A percentile compares a stretch with the other conserved stretches of the same genome.
Conservation (phyloP, 2,113 vertebrate genomes). For the Oenanthe oenanthe region DNA sequence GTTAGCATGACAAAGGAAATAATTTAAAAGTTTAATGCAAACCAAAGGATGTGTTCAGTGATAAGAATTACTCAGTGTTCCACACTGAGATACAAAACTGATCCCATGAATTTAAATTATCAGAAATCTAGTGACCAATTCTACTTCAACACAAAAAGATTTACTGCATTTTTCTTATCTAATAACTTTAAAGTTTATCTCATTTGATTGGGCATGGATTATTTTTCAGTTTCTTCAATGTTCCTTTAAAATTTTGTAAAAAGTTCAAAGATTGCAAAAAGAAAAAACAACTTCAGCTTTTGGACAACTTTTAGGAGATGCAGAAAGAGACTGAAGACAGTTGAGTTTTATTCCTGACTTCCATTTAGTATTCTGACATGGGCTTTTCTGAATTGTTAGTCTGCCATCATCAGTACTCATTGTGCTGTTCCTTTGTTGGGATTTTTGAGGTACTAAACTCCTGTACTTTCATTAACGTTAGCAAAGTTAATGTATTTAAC, state of each 20-base stretch:
- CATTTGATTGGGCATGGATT: not conserved
- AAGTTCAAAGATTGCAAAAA: not conserved
- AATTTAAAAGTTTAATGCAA: not conserved
- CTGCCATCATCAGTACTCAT: not conserved
- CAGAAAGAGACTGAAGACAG: not conserved
- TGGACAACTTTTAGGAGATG: not conserved
- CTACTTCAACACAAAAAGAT: not conserved
- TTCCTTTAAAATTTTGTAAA: not conserved
- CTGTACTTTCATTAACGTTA: not conserved
- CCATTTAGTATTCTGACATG: not conserved
- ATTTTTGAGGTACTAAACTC: not conserved
- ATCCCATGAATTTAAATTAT: not conserved
- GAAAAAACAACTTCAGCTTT: not conserved
- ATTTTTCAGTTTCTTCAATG: slow-evolving; percentile 9
- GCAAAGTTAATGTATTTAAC: not conserved
- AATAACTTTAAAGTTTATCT: not conserved
- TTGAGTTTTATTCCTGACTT: not conserved
- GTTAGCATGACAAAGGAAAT: slow-evolving; percentile 14
- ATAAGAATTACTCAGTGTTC: not conserved
- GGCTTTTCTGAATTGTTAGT: not conserved
- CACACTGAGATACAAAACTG: not conserved
- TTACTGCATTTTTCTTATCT: not conserved
- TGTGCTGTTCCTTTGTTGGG: not conserved
- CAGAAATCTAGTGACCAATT: not conserved
- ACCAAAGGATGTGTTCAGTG: not conserved